Base-by-base conservation (phyloP, 2,113 vertebrate species). In the Psittacula cyanocephala region DNA sequence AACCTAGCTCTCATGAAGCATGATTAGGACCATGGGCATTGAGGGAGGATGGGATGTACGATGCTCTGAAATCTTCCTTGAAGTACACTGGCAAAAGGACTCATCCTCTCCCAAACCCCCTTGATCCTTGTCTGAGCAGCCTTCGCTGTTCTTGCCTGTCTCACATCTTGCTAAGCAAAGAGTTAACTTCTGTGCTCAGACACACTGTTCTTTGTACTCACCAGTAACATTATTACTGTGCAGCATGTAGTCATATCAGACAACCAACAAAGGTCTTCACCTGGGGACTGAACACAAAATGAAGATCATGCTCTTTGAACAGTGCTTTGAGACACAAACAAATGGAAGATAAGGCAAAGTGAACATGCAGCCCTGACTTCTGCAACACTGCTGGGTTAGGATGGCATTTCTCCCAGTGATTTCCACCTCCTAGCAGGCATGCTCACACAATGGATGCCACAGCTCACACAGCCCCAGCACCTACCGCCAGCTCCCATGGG, bases 261-360 rank as follows among this genome's bases (percentile, higher is more conserved):
- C 10, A 22, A 18, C 47, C 37, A 39, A 37, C 35, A 37, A 44
- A 60, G 74, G 67, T 74, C 75, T 57, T 52, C 63, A 44, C 19
- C 69, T 17, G n/a, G 70, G 63, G 25, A 50, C 55, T 5, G 11
- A 0, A 18, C 2, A 0, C 0, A 1, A 79, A 68, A 33, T 3
- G n/a, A 63, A 65, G 69, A 76, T 71, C 69, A 2, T 0, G 11
- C 37, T 89, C 87, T 46, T 35, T 47, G 77, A 71, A 65, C 7
- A 15, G 62, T 4, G 5, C 49, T 76, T 59, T 28, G 43, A 53
- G 69, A 59, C 57, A 52, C 70, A 64, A 93, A 52, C 63, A 60
- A 70, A 76, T 7, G 43, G 87, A 53, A 64, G 29, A 52, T 49
- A 59, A 64, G 57, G 68, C 47, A 35, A 20, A 57, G 68, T 1